These are phyloP conservation scores for Drepana falcataria DNA, from an alignment of 2,888 invertebrate genomes.

Conservation along the genomic window DNA sequence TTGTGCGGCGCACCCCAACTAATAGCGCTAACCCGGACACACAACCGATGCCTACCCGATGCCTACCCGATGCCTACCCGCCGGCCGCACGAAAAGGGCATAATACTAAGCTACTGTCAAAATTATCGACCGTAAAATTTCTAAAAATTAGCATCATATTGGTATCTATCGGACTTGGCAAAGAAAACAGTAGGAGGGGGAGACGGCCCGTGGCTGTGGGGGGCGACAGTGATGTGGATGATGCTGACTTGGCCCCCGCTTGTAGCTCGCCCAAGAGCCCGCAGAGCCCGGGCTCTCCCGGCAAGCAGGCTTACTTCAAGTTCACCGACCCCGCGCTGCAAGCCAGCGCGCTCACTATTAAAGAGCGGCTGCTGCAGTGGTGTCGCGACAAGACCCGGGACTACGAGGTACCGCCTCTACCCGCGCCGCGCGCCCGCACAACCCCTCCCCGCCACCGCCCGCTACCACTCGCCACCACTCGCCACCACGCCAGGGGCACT, in stretches of 20 bases:
- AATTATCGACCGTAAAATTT: too few relatives aligned
- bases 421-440: slow-evolving; percentile 21
- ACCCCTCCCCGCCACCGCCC: slow-evolving; percentile 25
- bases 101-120: too few relatives aligned
- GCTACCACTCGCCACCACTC: slow-evolving; percentile 14
- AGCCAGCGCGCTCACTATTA: slow-evolving; percentile 95
- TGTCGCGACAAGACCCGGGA: slow-evolving; percentile 97
- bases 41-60: slow-evolving; percentile 22
- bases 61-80: slow-evolving; percentile 1
- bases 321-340: slow-evolving; percentile 94
- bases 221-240: slow-evolving; percentile 8
- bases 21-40: slow-evolving; percentile 23
- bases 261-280: slow-evolving; percentile 87
- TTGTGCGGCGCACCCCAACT: slow-evolving; percentile 37
- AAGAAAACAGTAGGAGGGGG: neutral
- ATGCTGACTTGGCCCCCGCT: slow-evolving; percentile 70
- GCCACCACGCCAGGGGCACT: too few relatives aligned
- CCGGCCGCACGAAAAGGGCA: too few relatives aligned
- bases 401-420: slow-evolving; percentile 89
- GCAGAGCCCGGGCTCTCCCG: slow-evolving; percentile 80
- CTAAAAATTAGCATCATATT: too few relatives aligned
- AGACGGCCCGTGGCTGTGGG: neutral
- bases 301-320: slow-evolving; percentile 87
- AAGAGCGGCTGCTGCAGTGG: slow-evolving; percentile 98
- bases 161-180: neutral